These are phyloP conservation scores for Platichthys flesus DNA, from an alignment of 2,113 vertebrate species.

Conservation along the genomic window DNA sequence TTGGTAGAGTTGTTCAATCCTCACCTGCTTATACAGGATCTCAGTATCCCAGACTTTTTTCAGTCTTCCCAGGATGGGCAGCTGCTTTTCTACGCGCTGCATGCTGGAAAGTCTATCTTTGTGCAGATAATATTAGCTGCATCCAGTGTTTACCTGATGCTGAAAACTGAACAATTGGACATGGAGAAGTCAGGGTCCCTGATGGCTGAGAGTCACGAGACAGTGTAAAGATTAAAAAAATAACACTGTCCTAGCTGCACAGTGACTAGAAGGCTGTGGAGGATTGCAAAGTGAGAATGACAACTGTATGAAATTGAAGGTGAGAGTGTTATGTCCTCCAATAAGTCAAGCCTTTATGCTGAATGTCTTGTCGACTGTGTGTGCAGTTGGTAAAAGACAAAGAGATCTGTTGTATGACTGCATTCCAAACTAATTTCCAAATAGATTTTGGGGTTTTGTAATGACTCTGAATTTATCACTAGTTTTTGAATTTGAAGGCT, in stretches of 20 bases:
- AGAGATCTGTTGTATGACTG: not conserved
- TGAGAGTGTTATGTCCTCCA: not conserved
- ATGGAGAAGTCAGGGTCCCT: conserved; percentile 49
- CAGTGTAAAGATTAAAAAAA: conserved; percentile 21
- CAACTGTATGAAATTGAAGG: not conserved
- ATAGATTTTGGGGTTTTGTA: not conserved
- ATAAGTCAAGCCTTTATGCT: not conserved
- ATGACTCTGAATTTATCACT: not conserved
- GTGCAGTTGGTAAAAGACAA: not conserved
- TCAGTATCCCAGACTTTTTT: conserved; percentile 60
- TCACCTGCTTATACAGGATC: conserved; percentile 80
- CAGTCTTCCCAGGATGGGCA: conserved; percentile 67
- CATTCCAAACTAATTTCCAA: not conserved
- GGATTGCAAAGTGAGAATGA: conserved; percentile 12
- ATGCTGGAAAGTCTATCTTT: conserved; percentile 81
- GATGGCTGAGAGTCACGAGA: conserved; percentile 36
- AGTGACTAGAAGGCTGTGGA: not conserved
- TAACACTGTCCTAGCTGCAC: conserved; percentile 48
- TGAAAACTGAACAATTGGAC: conserved; percentile 79
- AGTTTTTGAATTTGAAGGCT: not conserved
- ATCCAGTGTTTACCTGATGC: conserved; percentile 78
- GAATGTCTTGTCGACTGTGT: not conserved
- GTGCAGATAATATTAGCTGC: conserved; percentile 78
- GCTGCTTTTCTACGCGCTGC: conserved; percentile 67
- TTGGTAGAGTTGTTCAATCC: conserved; percentile 77